phyloP scores from a whole-genome alignment of 2,888 invertebrate species.

The Idaea aversata region DNA sequence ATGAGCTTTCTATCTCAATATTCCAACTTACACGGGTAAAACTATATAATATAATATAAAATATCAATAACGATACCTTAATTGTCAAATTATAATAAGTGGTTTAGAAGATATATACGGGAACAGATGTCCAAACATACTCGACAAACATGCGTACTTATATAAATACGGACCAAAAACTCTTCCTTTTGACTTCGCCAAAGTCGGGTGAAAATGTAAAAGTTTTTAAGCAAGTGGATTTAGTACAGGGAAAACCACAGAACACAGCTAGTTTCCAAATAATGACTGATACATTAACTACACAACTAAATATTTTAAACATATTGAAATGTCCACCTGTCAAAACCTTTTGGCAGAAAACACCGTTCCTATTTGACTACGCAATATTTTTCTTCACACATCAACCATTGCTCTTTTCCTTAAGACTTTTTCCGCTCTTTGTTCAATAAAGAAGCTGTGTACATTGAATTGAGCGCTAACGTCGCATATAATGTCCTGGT shows the following conservation, averaged over 20 bases:
- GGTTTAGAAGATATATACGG: too few species aligned
- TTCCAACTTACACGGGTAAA: too few species aligned
- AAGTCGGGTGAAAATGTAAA: too few species aligned
- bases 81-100: too few species aligned
- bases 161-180: too few species aligned
- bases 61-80: too few species aligned
- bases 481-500: neutral
- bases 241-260: neutral
- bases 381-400: neutral
- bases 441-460: neutral
- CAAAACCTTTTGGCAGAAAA: constrained; percentile 25
- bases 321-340: constrained; percentile 21
- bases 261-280: neutral
- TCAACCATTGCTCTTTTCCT: neutral
- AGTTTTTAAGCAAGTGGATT: too few species aligned
- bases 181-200: too few species aligned
- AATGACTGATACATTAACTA: constrained; percentile 2
- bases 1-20: too few species aligned
- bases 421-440: neutral
- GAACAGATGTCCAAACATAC: too few species aligned
- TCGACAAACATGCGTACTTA: too few species aligned
- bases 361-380: neutral
- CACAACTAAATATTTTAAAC: neutral
- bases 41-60: too few species aligned
- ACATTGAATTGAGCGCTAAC: neutral